phyloP scores from a whole-genome alignment of 2,113 vertebrate species.

The Burhinus bistriatus region DNA sequence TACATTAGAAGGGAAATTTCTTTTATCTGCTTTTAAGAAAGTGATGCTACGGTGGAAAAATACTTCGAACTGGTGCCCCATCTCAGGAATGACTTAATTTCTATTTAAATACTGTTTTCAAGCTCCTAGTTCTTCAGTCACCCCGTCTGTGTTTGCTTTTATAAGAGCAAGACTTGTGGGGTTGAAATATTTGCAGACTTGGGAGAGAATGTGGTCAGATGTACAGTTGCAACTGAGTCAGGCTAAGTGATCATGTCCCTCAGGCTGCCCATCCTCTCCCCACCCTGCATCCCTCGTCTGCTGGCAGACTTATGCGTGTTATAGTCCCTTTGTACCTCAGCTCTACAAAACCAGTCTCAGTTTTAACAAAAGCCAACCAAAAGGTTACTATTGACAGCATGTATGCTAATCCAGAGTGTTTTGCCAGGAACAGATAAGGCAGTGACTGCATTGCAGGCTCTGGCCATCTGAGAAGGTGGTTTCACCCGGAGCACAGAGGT shows the following conservation, averaged over 20 bases:
- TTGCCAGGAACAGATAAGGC: background rate
- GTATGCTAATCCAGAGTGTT: background rate
- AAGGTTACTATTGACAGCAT: background rate
- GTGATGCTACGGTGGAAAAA: background rate
- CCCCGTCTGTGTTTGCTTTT: background rate
- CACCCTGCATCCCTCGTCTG: background rate
- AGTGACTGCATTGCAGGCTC: background rate
- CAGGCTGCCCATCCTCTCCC: background rate
- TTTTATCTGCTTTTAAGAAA: background rate
- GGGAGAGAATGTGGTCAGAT: background rate
- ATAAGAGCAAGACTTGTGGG: background rate
- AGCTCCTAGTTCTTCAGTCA: background rate
- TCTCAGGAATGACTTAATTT: background rate
- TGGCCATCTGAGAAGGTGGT: background rate
- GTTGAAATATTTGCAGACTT: background rate
- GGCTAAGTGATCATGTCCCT: background rate
- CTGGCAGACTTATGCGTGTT: rapidly evolving
- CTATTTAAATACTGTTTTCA: background rate
- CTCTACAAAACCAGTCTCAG: background rate
- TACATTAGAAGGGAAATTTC: background rate
- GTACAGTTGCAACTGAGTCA: background rate
- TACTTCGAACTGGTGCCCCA: background rate
- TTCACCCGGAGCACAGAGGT: background rate
- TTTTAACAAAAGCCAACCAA: background rate
- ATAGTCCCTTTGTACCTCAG: background rate